Base-by-base conservation (phyloP, 2,797 vertebrate genomes). In the Lophius americanus region DNA sequence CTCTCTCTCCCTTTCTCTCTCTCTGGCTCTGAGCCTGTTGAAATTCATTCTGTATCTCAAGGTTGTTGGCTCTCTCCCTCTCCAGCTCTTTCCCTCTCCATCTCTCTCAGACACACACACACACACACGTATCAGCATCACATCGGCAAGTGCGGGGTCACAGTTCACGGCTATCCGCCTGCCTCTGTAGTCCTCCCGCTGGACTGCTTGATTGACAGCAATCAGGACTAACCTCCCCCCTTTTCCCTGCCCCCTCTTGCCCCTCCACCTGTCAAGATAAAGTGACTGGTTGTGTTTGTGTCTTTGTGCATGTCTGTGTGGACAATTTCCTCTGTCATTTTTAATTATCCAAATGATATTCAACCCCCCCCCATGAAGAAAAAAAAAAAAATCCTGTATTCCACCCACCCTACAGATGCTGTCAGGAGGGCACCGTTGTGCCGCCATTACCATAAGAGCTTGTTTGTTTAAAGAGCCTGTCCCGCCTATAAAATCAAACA, bases 311-410 rank as follows among this genome's bases (percentile, higher is more conserved):
- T 62, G 64, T 48, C 64, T 50, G 73, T 49, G 74, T 64, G 50
- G 49, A 64, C 70, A 46, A 95, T 95, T 97, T 96, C 95, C 95
- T 95, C 96, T 97, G 96, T 98, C 97, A 95, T 96, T 97, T 98
- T 96, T 97, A 98, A 98, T 98, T 98, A 98, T 98, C 96, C 96
- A 97, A 98, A 98, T 96, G 93, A 97, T 97, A 98, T 98, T 98
- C 96, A 97, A 68, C 68, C 23, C 64, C 33, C 7, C 33, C 9
- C 14, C 11, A n/a, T 11, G 39, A 11, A 35, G 55, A 9, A 32
- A 60, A 42, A 32, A 3, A 60, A 69, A 11, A 83, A 68, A 78
- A 82, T 81, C 71, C 81, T 11, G 6, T 50, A 48, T 46, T 68
- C 81, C 76, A 36, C 33, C 58, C 59, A 54, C 66, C 77, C 64